Percentiles rank a stretch among this genome's conserved stretches.
These are phyloP conservation scores for Seira sanloemensis DNA, from an alignment of 2,888 invertebrate species.

Conservation along the genomic window DNA sequence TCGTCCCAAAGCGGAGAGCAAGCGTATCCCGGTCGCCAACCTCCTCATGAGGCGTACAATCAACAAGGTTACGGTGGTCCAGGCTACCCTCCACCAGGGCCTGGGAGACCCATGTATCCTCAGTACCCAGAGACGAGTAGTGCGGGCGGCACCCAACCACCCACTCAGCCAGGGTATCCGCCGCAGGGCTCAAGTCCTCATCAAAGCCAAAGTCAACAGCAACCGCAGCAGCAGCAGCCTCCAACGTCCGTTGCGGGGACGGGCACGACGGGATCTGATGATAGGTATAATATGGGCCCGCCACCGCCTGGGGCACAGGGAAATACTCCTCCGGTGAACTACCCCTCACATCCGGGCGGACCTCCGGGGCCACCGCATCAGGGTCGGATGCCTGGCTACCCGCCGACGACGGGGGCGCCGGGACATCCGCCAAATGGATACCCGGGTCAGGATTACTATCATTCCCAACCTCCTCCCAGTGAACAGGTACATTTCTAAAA, in stretches of 20 bases:
- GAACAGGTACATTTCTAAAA: slow-evolving; percentile 67
- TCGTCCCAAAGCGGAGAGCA: slow-evolving; percentile 75
- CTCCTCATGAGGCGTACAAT: slow-evolving; percentile 76
- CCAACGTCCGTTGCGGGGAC: slow-evolving; percentile 65
- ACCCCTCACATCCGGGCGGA: slow-evolving; percentile 70
- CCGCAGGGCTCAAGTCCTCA: slow-evolving; percentile 72
- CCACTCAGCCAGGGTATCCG: slow-evolving; percentile 75
- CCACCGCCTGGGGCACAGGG: slow-evolving; percentile 55
- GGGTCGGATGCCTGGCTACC: slow-evolving; percentile 86
- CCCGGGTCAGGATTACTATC: slow-evolving; percentile 77
- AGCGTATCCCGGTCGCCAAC: slow-evolving; percentile 75
- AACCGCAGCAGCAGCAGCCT: slow-evolving; percentile 43
- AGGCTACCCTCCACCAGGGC: slow-evolving; percentile 76
- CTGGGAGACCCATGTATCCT: slow-evolving; percentile 76
- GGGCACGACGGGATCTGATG: slow-evolving; percentile 59
- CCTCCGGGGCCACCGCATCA: slow-evolving; percentile 80
- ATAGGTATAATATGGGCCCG: slow-evolving; percentile 61
- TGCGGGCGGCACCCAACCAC: slow-evolving; percentile 36
- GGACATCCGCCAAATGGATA: slow-evolving; percentile 71
- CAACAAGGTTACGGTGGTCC: slow-evolving; percentile 73
- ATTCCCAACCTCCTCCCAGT: slow-evolving; percentile 75
- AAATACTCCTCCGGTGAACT: slow-evolving; percentile 49
- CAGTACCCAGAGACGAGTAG: slow-evolving; percentile 74
- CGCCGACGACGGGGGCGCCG: slow-evolving; percentile 81
- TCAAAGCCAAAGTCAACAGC: slow-evolving; percentile 47